These are phyloP conservation scores for Rhynchonema sp. DNA, from an alignment of 2,888 invertebrate genomes.

Conservation along the genomic window DNA sequence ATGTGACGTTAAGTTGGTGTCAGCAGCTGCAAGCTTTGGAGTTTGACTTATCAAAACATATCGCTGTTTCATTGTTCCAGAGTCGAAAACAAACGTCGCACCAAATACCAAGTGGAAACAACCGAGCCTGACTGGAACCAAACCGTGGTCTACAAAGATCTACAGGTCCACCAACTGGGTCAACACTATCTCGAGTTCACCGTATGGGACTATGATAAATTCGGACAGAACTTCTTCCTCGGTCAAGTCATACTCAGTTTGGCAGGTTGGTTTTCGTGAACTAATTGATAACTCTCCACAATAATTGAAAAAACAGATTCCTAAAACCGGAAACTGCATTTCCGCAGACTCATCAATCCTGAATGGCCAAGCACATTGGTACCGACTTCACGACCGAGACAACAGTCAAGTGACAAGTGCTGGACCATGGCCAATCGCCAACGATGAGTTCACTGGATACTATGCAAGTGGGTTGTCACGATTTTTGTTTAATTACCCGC, in stretches of 20 bases:
- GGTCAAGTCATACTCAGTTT: constrained; percentile 35
- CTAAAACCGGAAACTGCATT: too few relatives aligned
- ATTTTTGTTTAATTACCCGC: neutral
- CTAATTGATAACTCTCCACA: constrained; percentile 26
- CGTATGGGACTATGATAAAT: constrained; percentile 42
- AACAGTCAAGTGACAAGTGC: neutral
- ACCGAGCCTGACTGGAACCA: constrained; percentile 43
- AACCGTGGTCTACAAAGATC: constrained; percentile 39
- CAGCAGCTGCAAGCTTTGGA: neutral
- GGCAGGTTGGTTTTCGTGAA: constrained; percentile 26
- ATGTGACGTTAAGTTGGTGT: neutral
- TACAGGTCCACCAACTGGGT: constrained; percentile 33
- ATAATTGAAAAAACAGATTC: too few relatives aligned
- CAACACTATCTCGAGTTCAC: constrained; percentile 39
- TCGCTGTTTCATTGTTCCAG: constrained; percentile 13
- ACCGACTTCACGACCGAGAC: neutral
- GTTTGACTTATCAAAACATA: too few relatives aligned
- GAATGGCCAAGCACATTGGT: neutral
- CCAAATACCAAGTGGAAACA: constrained; percentile 38
- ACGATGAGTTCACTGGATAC: neutral
- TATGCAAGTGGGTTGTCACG: neutral
- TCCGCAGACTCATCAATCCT: constrained; percentile 18
- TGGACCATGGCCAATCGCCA: neutral
- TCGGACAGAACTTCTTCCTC: constrained; percentile 39
- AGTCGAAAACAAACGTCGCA: constrained; percentile 33